Percentiles rank a stretch among this genome's conserved stretches.
Evolutionary conservation across 2,797 vertebrate genomes (phyloP).

Genomic region (Halcyon leucocephala): DNA sequence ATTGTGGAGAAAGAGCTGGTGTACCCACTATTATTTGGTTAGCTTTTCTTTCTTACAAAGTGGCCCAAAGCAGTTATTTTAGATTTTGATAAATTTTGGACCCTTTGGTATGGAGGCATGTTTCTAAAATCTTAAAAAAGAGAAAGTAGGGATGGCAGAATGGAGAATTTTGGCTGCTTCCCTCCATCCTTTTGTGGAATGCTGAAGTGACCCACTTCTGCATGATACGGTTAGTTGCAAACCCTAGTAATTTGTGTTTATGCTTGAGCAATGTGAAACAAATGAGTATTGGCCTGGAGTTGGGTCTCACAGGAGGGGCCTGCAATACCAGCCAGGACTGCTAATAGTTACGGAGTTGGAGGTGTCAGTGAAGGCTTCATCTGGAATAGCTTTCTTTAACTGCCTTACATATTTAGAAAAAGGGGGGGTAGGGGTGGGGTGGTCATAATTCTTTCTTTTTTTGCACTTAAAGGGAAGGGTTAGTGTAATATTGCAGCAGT

Average conservation of each 20-base stretch:
- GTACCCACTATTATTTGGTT: background rate
- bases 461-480: background rate
- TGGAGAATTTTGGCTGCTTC: background rate
- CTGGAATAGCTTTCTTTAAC: background rate
- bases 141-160: background rate
- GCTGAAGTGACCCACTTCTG: background rate
- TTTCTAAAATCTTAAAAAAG: background rate
- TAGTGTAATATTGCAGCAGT: background rate
- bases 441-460: background rate
- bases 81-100: background rate
- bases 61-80: background rate
- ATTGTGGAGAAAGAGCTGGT: background rate
- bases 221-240: background rate
- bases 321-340: background rate
- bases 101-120: background rate
- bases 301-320: background rate
- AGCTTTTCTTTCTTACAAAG: background rate
- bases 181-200: background rate
- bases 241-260: background rate
- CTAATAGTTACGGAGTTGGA: background rate
- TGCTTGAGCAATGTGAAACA: background rate
- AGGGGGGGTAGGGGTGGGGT: rapidly evolving
- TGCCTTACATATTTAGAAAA: background rate
- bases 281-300: background rate
- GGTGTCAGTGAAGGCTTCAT: background rate